phyloP scores from a whole-genome alignment of 2,797 vertebrate genomes.

The Philypnodon macrostomus region DNA sequence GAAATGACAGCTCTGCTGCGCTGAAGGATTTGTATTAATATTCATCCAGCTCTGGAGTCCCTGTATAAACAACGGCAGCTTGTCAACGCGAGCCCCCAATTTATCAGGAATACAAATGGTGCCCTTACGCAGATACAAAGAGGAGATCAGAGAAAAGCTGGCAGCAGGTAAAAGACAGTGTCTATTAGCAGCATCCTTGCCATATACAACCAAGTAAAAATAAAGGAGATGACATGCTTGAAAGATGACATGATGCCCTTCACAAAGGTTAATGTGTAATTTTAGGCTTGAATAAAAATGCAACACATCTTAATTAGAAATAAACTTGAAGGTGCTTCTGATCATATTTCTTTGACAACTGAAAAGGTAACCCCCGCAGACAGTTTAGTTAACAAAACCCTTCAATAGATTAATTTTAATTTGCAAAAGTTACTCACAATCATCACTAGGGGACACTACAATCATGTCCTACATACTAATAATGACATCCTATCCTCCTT shows the following conservation, averaged over 20 bases:
- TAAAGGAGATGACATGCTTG: background rate
- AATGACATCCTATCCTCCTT: too few species aligned
- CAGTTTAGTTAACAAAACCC: background rate
- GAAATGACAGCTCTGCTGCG: constrained; percentile 45
- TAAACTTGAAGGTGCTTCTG: constrained; percentile 2
- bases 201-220: constrained; percentile 16
- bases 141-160: constrained; percentile 55
- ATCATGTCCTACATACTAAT: too few species aligned
- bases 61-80: constrained; percentile 61
- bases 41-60: constrained; percentile 56
- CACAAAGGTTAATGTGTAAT: background rate
- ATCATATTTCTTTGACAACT: background rate
- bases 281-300: constrained; percentile 5
- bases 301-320: background rate
- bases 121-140: constrained; percentile 61
- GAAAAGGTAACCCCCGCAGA: background rate
- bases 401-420: background rate
- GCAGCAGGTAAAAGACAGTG: constrained; percentile 44
- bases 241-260: background rate
- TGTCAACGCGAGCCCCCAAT: constrained; percentile 51
- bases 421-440: background rate
- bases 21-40: constrained; percentile 65
- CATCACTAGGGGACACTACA: constrained; percentile 12
- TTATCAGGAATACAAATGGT: constrained; percentile 68
- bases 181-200: constrained; percentile 26